Percentiles rank a stretch among this genome's conserved stretches.
Conservation (phyloP, 2,113 vertebrate genomes). For the Ceyx melanurus region DNA sequence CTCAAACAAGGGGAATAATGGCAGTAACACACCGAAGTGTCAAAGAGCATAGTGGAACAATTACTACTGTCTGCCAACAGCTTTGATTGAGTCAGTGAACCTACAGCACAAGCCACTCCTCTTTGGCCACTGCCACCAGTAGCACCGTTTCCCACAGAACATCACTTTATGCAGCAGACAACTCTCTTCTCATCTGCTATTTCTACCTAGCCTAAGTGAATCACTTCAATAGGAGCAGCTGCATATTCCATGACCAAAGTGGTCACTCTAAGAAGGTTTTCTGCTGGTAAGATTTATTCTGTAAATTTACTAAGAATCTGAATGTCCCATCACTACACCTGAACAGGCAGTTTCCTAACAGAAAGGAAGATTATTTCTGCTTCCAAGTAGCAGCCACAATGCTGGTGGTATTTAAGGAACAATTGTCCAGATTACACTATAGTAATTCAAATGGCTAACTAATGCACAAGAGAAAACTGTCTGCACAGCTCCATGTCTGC, state of each 20-base stretch:
- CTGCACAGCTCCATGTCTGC: no score
- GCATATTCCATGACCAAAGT: neutral
- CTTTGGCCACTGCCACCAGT: neutral
- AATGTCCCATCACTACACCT: neutral
- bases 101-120: neutral
- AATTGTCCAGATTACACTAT: neutral
- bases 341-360: neutral
- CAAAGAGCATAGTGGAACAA: neutral
- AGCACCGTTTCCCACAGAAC: neutral
- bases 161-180: neutral
- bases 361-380: neutral
- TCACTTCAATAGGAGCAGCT: neutral
- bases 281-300: neutral
- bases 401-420: neutral
- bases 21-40: neutral
- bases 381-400: neutral
- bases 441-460: neutral
- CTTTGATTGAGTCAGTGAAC: neutral
- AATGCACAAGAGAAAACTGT: neutral
- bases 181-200: neutral
- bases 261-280: neutral
- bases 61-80: neutral
- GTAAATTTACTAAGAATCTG: neutral
- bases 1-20: neutral
- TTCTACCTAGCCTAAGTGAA: neutral